phyloP scores from a whole-genome alignment of 2,888 invertebrate genomes.

The Pollenia angustigena region DNA sequence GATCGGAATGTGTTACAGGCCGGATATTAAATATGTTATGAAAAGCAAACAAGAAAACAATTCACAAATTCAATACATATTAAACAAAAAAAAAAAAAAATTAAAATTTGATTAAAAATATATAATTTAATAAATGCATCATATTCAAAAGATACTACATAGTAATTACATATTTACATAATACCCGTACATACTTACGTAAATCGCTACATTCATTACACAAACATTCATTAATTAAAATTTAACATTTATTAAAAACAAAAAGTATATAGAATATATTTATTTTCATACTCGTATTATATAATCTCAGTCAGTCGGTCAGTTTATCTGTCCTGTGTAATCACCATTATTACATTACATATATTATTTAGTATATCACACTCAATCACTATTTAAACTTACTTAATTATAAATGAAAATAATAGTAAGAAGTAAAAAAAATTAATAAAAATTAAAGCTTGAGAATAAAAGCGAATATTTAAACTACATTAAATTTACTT shows the following conservation, averaged over 20 bases:
- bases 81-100: too few species aligned
- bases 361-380: constrained; percentile 43
- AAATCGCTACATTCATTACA: constrained; percentile 54
- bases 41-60: too few species aligned
- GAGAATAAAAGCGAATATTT: constrained; percentile 63
- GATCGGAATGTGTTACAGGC: too few species aligned
- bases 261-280: constrained; percentile 47
- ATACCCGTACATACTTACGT: constrained; percentile 33
- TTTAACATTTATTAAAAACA: constrained; percentile 20
- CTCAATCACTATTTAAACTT: constrained; percentile 64
- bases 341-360: neutral
- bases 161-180: too few species aligned
- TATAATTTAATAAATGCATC: constrained; percentile 17
- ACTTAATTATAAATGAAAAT: constrained; percentile 41
- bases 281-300: constrained; percentile 60
- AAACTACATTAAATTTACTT: constrained; percentile 76
- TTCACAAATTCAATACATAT: too few species aligned
- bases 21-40: too few species aligned
- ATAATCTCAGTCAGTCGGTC: constrained; percentile 27
- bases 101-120: neutral
- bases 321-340: constrained; percentile 19
- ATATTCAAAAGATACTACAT: constrained; percentile 3
- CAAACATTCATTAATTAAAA: neutral
- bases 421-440: constrained; percentile 22
- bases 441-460: constrained; percentile 52